Evolutionary conservation across 1,140 invertebrate species (phyloP).

Genomic region (Formica selysi): DNA sequence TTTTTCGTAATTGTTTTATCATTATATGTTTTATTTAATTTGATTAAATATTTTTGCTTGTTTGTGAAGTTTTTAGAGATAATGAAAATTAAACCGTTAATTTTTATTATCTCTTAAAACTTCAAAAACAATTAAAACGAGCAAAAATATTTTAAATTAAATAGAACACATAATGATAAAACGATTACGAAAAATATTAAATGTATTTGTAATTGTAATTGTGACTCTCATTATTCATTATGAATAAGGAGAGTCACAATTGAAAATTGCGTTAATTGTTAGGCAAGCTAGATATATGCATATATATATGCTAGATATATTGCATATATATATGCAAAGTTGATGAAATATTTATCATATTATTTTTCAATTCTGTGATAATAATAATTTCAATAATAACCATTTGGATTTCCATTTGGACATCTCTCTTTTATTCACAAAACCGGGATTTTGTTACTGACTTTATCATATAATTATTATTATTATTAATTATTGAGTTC

Average conservation of each 20-base stretch:
- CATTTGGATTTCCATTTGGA: neutral
- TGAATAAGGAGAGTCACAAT: too few relatives aligned
- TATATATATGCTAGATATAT: neutral
- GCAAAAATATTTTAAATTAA: neutral
- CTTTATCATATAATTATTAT: slow-evolving; percentile 4
- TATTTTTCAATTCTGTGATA: neutral
- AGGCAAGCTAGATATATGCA: neutral
- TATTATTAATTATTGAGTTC: slow-evolving; percentile 43
- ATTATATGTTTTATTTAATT: neutral
- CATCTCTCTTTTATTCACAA: neutral
- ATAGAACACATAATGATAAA: neutral
- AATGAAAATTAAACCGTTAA: too few relatives aligned
- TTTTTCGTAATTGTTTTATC: neutral
- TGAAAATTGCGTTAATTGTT: neutral
- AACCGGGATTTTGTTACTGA: neutral
- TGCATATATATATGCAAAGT: neutral
- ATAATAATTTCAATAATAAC: neutral
- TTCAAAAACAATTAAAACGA: too few relatives aligned
- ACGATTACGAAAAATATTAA: neutral
- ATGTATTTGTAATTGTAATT: neutral
- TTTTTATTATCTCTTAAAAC: too few relatives aligned
- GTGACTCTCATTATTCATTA: neutral
- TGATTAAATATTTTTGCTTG: neutral
- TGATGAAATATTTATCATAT: neutral
- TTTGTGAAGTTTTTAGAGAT: too few relatives aligned